These are phyloP conservation scores for Machimus atricapillus DNA, from an alignment of 2,888 invertebrate genomes.

Conservation along the genomic window DNA sequence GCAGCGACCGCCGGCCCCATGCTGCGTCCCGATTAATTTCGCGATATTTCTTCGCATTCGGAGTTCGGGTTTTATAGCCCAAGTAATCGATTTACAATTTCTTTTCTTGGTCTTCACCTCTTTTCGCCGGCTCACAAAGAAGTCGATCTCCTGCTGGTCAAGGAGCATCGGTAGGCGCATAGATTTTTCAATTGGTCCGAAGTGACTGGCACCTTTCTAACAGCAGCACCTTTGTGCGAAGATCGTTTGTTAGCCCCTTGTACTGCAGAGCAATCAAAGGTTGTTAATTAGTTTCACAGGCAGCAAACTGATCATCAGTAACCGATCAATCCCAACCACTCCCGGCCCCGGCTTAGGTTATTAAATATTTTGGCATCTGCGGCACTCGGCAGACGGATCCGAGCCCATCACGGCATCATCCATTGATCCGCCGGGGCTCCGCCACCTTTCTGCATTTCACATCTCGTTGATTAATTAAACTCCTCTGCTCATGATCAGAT, in stretches of 20 bases:
- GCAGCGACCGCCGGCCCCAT: background rate
- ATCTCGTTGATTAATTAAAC: slow-evolving; percentile 41
- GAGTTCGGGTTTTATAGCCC: background rate
- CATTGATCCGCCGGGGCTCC: background rate
- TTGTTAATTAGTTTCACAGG: slow-evolving; percentile 44
- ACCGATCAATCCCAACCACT: slow-evolving; percentile 29
- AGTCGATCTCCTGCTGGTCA: slow-evolving; percentile 31
- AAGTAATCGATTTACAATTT: slow-evolving; percentile 33
- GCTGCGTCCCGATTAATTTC: slow-evolving; percentile 12
- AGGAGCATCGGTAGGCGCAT: slow-evolving; percentile 29
- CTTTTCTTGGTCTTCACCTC: slow-evolving; percentile 33
- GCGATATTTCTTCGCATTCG: slow-evolving; percentile 10
- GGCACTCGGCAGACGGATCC: background rate
- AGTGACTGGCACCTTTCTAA: slow-evolving; percentile 32
- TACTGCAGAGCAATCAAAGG: slow-evolving; percentile 36
- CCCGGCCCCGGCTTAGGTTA: slow-evolving; percentile 2
- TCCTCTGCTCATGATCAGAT: slow-evolving; percentile 42
- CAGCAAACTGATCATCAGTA: slow-evolving; percentile 36
- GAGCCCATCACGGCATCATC: background rate
- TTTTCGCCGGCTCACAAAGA: slow-evolving; percentile 30
- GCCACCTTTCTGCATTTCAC: slow-evolving; percentile 10
- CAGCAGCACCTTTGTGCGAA: slow-evolving; percentile 23
- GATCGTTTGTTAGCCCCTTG: slow-evolving; percentile 36
- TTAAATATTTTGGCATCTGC: slow-evolving; percentile 42
- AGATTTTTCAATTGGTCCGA: slow-evolving; percentile 32